Base-by-base conservation (phyloP, 2,113 vertebrate species). In the Fregetta grallaria region DNA sequence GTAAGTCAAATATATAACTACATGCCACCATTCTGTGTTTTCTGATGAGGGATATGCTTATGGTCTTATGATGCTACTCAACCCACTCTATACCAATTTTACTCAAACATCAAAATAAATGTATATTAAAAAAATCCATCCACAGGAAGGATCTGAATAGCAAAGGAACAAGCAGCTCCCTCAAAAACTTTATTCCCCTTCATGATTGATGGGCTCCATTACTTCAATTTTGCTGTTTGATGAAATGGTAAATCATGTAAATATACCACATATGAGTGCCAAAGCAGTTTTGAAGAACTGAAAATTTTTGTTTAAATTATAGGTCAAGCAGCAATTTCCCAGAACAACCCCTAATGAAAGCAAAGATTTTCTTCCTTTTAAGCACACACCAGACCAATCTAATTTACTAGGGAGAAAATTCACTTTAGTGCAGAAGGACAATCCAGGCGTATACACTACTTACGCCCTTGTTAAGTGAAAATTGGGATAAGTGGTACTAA, bases 401-500 rank as follows among this genome's bases (percentile, higher is more conserved):
- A 96, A 95, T 96, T 96, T 97, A 84, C 90, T 86, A 84, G 86
- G 82, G 86, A 97, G 95, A 88, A 96, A 97, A 97, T 96, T 97
- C 96, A 93, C 92, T 97, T 96, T 80, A 93, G 88, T 80, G 86
- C 82, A 95, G 96, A 88, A 90, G 95, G 92, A 96, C 94, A 94
- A 92, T 88, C 82, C 93, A 96, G 96, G 93, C 2, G 2, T 94
- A 79, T 88, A 93, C 93, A 93, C 92, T 76, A 93, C 95, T 97
- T 92, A 96, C 3, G 58, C 55, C 86, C 93, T 96, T 97, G 96
- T 96, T 96, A 96, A 96, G 88, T 96, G 92, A 88, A 93, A 97
- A 97, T 94, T 94, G 94, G 96, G 90, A 96, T 97, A 96, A 97
- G 95, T 97, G 96, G 73, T 91, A 45, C 84, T 97, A 97, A 97